A percentile compares a stretch with the other conserved stretches of the same genome.
Evolutionary conservation across 2,888 invertebrate genomes (phyloP).

Genomic region (Biston stratarius): DNA sequence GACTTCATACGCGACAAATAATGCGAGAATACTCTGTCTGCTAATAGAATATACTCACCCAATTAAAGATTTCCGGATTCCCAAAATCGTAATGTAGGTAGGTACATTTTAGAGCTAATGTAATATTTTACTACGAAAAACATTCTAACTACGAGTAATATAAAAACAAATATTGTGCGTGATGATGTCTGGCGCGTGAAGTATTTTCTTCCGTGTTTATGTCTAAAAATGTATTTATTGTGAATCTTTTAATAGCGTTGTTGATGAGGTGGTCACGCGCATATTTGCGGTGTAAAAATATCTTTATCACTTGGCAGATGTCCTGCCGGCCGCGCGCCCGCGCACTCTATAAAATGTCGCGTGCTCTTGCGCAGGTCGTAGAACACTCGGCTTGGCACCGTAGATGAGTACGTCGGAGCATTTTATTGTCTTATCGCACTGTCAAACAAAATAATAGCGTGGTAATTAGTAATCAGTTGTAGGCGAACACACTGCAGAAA

Average conservation of each 20-base stretch:
- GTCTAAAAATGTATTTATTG: constrained; percentile 63
- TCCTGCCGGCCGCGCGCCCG: constrained; percentile 60
- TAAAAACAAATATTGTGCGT: constrained; percentile 1
- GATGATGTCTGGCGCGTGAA: neutral
- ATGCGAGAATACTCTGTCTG: no score
- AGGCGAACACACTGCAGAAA: neutral
- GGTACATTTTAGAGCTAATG: neutral
- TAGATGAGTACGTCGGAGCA: constrained; percentile 5
- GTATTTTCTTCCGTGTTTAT: constrained; percentile 61
- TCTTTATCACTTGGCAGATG: constrained; percentile 81
- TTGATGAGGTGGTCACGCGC: constrained; percentile 80
- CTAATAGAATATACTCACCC: neutral
- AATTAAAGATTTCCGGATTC: neutral
- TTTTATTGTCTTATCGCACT: neutral
- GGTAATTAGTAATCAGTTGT: neutral
- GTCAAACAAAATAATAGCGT: neutral
- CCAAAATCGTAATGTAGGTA: neutral
- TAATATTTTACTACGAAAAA: neutral
- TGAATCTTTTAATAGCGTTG: constrained; percentile 68
- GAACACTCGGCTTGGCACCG: constrained; percentile 23
- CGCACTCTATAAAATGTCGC: constrained; percentile 66
- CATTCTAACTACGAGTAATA: neutral
- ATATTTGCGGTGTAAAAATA: constrained; percentile 76
- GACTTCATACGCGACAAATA: no score
- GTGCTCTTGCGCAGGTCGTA: constrained; percentile 52